Conservation (phyloP, 2,888 invertebrate genomes). For the Archips crataeganus region DNA sequence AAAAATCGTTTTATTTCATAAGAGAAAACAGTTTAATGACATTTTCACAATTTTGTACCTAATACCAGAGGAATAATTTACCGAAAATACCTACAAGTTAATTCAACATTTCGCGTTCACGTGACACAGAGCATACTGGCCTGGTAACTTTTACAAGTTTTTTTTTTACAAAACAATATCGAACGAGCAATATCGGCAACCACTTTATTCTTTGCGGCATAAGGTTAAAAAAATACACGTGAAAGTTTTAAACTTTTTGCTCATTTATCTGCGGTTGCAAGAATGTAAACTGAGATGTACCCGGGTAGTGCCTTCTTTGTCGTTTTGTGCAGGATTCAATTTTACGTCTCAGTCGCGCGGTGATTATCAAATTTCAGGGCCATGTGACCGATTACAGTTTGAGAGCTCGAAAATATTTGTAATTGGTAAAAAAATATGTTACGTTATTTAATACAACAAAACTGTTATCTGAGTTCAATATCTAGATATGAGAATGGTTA, state of each 20-base stretch:
- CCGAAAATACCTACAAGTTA: constrained; percentile 18
- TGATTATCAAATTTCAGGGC: no score
- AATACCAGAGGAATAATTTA: constrained; percentile 36
- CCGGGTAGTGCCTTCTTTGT: no score
- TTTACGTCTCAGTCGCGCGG: no score
- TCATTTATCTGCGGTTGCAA: background rate
- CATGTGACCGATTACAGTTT: no score
- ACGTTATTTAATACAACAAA: no score
- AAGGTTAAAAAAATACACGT: background rate
- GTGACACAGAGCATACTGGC: constrained; percentile 25
- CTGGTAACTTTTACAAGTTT: constrained; percentile 21
- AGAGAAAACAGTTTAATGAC: constrained; percentile 72
- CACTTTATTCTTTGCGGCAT: background rate
- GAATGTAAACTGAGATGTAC: background rate
- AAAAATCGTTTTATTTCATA: constrained; percentile 73
- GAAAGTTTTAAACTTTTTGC: background rate
- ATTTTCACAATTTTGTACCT: constrained; percentile 57
- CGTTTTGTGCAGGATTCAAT: no score
- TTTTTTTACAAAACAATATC: background rate
- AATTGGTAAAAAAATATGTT: no score
- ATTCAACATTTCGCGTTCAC: background rate
- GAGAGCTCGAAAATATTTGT: no score
- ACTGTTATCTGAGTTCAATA: no score
- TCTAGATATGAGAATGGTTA: no score
- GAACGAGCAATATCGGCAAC: background rate